Evolutionary conservation across 2,888 invertebrate species (phyloP).

Genomic region (Eristalis pertinax): DNA sequence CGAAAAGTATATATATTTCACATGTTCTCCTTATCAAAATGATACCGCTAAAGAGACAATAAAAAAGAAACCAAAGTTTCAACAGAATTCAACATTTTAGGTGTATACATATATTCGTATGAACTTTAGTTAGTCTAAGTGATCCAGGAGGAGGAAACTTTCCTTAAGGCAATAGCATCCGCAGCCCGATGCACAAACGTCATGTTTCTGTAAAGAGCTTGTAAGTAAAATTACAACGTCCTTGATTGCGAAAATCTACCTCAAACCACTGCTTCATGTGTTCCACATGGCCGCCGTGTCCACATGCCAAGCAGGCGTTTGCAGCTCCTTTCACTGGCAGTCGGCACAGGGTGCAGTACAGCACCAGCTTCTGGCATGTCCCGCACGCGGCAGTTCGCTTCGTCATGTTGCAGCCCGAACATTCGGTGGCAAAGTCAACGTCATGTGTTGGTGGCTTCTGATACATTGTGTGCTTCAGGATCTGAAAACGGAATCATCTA

Average conservation of each 20-base stretch:
- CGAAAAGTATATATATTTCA: neutral
- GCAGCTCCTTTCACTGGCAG: constrained; percentile 92
- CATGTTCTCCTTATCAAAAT: neutral
- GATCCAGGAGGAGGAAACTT: constrained; percentile 81
- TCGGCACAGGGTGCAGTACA: constrained; percentile 92
- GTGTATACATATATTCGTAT: neutral
- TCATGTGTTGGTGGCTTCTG: constrained; percentile 83
- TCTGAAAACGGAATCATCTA: constrained; percentile 79
- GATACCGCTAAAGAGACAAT: neutral
- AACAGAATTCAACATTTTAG: neutral
- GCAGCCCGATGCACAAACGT: constrained; percentile 94
- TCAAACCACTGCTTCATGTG: constrained; percentile 93
- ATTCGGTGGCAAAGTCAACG: constrained; percentile 89
- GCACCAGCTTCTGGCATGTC: constrained; percentile 87
- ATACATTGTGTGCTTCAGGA: constrained; percentile 85
- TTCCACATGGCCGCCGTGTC: constrained; percentile 94
- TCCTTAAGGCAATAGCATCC: constrained; percentile 93
- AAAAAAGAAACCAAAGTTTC: neutral
- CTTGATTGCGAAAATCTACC: constrained; percentile 72
- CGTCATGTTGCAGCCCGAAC: constrained; percentile 86
- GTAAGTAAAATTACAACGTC: neutral
- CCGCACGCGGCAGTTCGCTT: constrained; percentile 87
- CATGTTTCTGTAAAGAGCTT: constrained; percentile 83
- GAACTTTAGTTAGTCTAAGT: constrained; percentile 73
- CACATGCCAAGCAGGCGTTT: constrained; percentile 93